Percentiles rank a stretch among this genome's conserved stretches.
Conservation (phyloP, 1,140 invertebrate species). For the Procambarus virginalis region DNA sequence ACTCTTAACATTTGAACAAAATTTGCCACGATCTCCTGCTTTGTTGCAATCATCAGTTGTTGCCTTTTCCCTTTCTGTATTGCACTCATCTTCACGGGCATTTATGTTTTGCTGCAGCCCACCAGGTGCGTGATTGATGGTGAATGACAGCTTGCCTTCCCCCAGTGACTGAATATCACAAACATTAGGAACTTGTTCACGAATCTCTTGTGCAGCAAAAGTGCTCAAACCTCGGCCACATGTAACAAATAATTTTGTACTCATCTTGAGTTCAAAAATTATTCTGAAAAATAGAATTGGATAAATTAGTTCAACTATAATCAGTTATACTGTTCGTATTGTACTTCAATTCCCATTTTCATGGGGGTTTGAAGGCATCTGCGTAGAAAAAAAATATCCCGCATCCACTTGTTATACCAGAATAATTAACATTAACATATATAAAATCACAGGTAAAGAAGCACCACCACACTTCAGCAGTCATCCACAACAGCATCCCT, state of each 20-base stretch:
- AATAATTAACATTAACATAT: too few species aligned
- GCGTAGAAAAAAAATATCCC: too few species aligned
- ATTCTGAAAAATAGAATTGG: too few species aligned
- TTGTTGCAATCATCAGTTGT: neutral
- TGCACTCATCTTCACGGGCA: neutral
- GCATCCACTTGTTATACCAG: too few species aligned
- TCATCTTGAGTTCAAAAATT: neutral
- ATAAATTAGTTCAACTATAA: too few species aligned
- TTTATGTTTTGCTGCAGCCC: neutral
- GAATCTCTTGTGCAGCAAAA: constrained; percentile 13
- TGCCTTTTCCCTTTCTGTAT: neutral
- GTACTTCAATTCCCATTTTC: too few species aligned
- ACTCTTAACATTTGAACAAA: too few species aligned
- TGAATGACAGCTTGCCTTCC: constrained; percentile 30
- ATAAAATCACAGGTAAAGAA: too few species aligned
- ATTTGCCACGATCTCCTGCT: neutral
- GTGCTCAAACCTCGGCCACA: constrained; percentile 10
- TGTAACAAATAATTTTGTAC: constrained; percentile 13
- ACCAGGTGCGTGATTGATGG: neutral
- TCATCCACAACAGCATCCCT: too few species aligned
- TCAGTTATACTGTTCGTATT: too few species aligned
- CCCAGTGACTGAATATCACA: neutral
- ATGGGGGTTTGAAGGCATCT: too few species aligned
- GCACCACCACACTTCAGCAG: too few species aligned
- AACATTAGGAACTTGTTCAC: constrained; percentile 1